Conservation (phyloP, 2,888 invertebrate genomes). For the Hypena proboscidalis region DNA sequence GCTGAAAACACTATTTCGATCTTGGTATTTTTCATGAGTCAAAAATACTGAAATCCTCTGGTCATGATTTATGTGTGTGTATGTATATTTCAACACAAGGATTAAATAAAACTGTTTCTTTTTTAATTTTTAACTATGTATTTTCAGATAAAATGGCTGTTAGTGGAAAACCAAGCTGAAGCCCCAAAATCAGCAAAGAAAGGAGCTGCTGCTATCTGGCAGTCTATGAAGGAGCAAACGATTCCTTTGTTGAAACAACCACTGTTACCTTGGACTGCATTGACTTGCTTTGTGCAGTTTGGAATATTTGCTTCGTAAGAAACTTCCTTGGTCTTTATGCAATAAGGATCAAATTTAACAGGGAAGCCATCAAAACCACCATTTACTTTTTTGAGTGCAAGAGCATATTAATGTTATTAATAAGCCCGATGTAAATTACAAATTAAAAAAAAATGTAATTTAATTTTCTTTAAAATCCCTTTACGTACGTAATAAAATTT, state of each 20-base stretch:
- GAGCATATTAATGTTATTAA: too few species aligned
- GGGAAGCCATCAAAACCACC: too few species aligned
- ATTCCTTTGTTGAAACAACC: conserved; percentile 83
- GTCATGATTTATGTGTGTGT: too few species aligned
- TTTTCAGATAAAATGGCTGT: conserved; percentile 61
- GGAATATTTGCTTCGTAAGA: conserved; percentile 89
- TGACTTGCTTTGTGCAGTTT: conserved; percentile 87
- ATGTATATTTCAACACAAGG: too few species aligned
- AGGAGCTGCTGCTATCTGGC: conserved; percentile 63
- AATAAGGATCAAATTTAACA: background rate
- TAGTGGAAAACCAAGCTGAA: conserved; percentile 53
- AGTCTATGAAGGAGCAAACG: conserved; percentile 84
- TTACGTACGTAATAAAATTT: too few species aligned
- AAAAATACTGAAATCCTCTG: too few species aligned
- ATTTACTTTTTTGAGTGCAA: too few species aligned
- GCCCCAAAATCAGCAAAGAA: conserved; percentile 40
- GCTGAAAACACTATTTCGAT: too few species aligned
- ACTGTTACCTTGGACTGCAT: conserved; percentile 80
- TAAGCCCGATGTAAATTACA: too few species aligned
- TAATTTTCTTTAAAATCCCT: too few species aligned
- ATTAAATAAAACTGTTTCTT: background rate
- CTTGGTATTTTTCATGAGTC: too few species aligned
- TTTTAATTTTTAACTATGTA: background rate
- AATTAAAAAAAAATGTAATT: too few species aligned
- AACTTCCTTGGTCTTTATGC: background rate